These are phyloP conservation scores for Eidolon dupreanum DNA, from an alignment of 2,797 vertebrate species.

Conservation along the genomic window DNA sequence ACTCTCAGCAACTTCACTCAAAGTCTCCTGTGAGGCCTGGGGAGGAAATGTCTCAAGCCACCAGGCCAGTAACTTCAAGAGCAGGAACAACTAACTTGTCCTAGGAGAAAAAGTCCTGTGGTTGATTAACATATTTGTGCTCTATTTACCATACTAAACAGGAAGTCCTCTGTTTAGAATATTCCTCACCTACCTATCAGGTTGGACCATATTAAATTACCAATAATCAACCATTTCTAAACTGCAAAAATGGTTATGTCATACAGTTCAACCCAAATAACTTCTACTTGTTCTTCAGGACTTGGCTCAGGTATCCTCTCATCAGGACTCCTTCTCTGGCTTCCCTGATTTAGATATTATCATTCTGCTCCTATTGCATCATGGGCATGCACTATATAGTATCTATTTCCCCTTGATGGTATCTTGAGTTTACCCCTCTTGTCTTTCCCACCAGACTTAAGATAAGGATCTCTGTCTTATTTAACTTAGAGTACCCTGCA, in stretches of 20 bases:
- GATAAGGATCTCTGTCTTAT: not conserved
- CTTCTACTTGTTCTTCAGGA: not conserved
- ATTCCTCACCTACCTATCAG: not conserved
- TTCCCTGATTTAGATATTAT: not conserved
- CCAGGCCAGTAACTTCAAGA: not conserved
- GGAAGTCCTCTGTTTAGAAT: not conserved
- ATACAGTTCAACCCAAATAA: not conserved
- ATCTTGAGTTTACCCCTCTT: not conserved
- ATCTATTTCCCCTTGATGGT: not conserved
- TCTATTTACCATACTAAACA: not conserved
- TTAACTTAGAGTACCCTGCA: not conserved
- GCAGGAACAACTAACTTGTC: not conserved
- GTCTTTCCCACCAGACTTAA: not conserved
- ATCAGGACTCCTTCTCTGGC: not conserved
- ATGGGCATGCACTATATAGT: not conserved
- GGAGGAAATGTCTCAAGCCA: not conserved
- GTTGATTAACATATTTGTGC: not conserved
- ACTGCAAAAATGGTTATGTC: not conserved
- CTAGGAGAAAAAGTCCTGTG: not conserved
- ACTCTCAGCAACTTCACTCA: not conserved
- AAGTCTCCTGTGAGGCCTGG: not conserved
- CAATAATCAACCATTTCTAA: not conserved
- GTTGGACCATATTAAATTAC: not conserved
- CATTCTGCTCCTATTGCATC: not conserved
- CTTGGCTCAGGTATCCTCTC: not conserved